phyloP scores from a whole-genome alignment of 2,888 invertebrate genomes.

The Maniola hyperantus region DNA sequence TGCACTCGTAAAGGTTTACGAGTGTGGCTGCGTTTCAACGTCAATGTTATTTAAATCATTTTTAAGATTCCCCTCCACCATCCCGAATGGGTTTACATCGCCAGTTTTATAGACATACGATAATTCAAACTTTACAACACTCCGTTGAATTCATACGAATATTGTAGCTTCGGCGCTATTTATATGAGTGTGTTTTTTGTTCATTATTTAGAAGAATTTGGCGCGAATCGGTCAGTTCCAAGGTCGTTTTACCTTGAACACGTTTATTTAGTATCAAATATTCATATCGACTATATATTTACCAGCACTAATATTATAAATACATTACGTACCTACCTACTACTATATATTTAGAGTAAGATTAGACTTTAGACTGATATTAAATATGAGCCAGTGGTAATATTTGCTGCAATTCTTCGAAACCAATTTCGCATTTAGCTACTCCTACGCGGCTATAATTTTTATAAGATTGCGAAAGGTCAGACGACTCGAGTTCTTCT shows the following conservation, averaged over 20 bases:
- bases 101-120: conserved; percentile 60
- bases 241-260: conserved; percentile 28
- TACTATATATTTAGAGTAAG: conserved; percentile 2
- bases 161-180: conserved; percentile 37
- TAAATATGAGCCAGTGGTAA: conserved; percentile 13
- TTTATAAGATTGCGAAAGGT: conserved; percentile 59
- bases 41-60: conserved; percentile 71
- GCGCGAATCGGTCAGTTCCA: conserved; percentile 33
- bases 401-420: conserved; percentile 65
- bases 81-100: conserved; percentile 52
- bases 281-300: not conserved
- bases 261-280: conserved; percentile 21
- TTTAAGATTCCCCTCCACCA: conserved; percentile 54
- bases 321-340: not conserved
- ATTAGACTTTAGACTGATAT: conserved; percentile 6
- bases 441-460: conserved; percentile 68
- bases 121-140: conserved; percentile 62
- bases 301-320: not conserved
- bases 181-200: conserved; percentile 30
- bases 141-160: conserved; percentile 50
- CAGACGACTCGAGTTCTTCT: conserved; percentile 44
- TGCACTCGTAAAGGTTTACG: conserved; percentile 80
- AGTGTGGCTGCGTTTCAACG: conserved; percentile 63
- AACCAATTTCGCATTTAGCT: conserved; percentile 72
- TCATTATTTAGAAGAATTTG: conserved; percentile 32